Conservation (phyloP, 2,888 invertebrate species). For the Ornithoptera alexandrae region DNA sequence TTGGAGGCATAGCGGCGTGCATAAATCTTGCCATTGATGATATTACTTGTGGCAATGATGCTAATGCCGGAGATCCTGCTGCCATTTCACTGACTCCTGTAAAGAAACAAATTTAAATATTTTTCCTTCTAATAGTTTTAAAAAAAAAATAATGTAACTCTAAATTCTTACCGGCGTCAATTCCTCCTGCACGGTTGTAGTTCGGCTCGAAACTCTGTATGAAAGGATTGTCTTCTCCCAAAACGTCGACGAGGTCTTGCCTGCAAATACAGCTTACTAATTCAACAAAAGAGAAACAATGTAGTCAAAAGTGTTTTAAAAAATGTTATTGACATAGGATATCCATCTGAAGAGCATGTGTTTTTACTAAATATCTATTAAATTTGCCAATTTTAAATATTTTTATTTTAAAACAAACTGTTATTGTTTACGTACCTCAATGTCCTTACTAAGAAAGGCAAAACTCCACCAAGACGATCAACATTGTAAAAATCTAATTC, state of each 20-base stretch:
- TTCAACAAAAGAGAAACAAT: not conserved
- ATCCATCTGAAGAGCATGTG: no score
- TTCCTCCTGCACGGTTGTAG: conserved; percentile 68
- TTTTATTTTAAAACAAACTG: no score
- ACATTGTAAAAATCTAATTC: conserved; percentile 84
- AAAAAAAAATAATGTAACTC: not conserved
- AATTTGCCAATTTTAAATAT: no score
- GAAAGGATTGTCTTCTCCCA: conserved; percentile 78
- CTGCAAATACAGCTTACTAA: conserved; percentile 40
- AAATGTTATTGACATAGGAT: no score
- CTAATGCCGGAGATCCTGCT: conserved; percentile 69
- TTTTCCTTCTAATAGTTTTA: no score
- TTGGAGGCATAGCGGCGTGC: conserved; percentile 57
- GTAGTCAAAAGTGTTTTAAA: no score
- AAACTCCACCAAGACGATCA: conserved; percentile 84
- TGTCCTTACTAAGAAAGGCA: conserved; percentile 83
- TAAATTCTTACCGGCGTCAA: conserved; percentile 58
- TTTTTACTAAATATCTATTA: no score
- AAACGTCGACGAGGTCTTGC: conserved; percentile 72
- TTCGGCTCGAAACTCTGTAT: conserved; percentile 76
- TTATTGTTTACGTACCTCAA: conserved; percentile 51
- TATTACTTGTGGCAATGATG: conserved; percentile 74
- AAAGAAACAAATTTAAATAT: not conserved
- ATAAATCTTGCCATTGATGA: conserved; percentile 78
- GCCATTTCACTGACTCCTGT: conserved; percentile 67